Evolutionary conservation across 2,113 vertebrate species (phyloP), one percentile per base, ranked within the genome.

Genomic region (Saccopteryx leptura): DNA sequence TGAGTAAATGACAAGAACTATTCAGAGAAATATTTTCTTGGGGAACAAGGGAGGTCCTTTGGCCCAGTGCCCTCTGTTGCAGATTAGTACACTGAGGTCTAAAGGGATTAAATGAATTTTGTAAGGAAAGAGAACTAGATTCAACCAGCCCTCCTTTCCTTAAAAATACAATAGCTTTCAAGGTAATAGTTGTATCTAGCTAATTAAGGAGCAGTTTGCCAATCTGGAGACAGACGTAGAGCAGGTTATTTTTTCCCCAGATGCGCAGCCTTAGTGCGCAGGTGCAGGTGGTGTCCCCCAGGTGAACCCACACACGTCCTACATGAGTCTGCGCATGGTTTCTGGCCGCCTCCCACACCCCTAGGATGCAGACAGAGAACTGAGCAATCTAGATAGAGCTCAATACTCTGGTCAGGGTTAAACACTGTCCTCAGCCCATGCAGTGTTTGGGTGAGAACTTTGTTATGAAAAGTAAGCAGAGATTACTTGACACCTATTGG

Each of bases 141-240:
- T 74, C 46, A 39, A 56, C 48, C 21, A 68, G 26, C 12, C 4
- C 17, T 18, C 18, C 61, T 91, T 83, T 78, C 15, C 11, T 33
- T 84, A 91, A 95, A 96, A 96, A 76, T 65, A 54, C 80, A 81
- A 66, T 83, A 81, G 28, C 23, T 95, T 58, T 61, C n/a, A 15
- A 7, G 61, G 5, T 96, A 79, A 65, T 46, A 54, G 48, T 93
- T 86, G 2, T 82, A 90, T 60, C 65, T 86, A 86, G 69, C 31
- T 52, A 60, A 48, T n/a, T 17, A 79, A 76, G 18, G 9, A 71
- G 84, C 21, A 4, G 4, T 76, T 94, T 92, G 84, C 48, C 60
- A 72, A 80, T 92, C 9, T 13, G 71, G 5, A 80, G 60, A 48
- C n/a, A 33, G 11, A 69, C 31, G 52, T 24, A 39, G 18, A 60